Evolutionary conservation across 2,888 invertebrate species (phyloP).

Genomic region (Cordylochernes scorpioides): DNA sequence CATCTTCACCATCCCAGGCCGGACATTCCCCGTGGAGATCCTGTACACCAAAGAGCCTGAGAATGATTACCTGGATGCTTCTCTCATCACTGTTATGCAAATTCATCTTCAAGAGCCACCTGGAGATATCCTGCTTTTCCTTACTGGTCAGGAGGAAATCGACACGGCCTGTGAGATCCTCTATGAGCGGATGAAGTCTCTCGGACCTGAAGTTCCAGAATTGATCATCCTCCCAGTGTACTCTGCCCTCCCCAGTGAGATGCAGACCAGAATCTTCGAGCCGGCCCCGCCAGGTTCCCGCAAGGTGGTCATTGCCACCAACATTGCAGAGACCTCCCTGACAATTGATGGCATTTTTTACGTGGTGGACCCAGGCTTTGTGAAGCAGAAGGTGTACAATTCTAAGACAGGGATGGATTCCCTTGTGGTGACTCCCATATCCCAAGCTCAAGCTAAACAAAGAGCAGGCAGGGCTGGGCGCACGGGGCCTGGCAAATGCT

Average conservation of each 20-base stretch:
- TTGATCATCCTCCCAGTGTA: constrained; percentile 90
- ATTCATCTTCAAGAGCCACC: constrained; percentile 93
- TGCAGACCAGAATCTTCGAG: constrained; percentile 98
- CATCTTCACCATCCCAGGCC: constrained; percentile 89
- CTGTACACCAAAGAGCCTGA: constrained; percentile 95
- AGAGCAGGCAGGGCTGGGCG: constrained; percentile 84
- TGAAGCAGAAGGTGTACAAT: constrained; percentile 96
- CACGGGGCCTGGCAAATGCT: constrained; percentile 90
- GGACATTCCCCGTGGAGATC: constrained; percentile 76
- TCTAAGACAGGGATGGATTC: constrained; percentile 97
- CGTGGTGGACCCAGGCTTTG: constrained; percentile 97
- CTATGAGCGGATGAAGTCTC: constrained; percentile 87
- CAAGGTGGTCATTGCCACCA: constrained; percentile 91
- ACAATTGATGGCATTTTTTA: constrained; percentile 98
- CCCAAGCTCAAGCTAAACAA: constrained; percentile 90
- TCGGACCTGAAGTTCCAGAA: constrained; percentile 91
- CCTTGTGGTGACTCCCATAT: constrained; percentile 91
- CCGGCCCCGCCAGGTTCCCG: constrained; percentile 90
- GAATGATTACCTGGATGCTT: constrained; percentile 91
- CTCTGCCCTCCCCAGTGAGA: constrained; percentile 87
- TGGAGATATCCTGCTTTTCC: constrained; percentile 67
- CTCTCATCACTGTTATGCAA: constrained; percentile 94
- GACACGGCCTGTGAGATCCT: constrained; percentile 95
- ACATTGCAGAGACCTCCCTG: constrained; percentile 93
- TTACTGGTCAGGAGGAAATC: constrained; percentile 93